These are phyloP conservation scores for Notechis scutatus DNA, from an alignment of 2,113 vertebrate species.

Conservation along the genomic window DNA sequence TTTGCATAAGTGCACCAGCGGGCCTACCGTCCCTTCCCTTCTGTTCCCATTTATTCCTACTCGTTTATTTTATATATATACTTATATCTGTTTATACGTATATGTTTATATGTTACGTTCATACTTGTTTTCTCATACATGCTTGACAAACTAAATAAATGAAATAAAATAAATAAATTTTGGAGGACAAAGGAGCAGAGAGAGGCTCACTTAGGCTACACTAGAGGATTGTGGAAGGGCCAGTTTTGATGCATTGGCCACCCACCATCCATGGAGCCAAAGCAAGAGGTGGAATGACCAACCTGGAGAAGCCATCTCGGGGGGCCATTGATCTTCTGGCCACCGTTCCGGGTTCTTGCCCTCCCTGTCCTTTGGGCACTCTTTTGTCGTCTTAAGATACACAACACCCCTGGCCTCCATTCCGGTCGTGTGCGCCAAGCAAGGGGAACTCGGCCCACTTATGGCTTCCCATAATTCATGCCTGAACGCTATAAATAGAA, in stretches of 20 bases:
- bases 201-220: not conserved
- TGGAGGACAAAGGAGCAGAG: not conserved
- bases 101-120: too few relatives aligned
- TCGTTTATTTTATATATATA: too few relatives aligned
- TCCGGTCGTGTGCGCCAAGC: not conserved
- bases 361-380: too few relatives aligned
- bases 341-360: not conserved
- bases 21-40: too few relatives aligned
- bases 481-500: not conserved
- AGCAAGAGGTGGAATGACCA: not conserved
- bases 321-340: not conserved
- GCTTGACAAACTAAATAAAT: too few relatives aligned
- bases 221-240: not conserved
- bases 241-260: not conserved
- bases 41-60: too few relatives aligned
- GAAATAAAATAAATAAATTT: not conserved
- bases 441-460: not conserved
- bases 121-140: too few relatives aligned
- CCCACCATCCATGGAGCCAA: not conserved
- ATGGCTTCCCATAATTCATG: not conserved
- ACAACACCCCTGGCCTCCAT: not conserved
- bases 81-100: too few relatives aligned
- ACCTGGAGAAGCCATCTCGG: not conserved
- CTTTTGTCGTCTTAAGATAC: not conserved
- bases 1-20: too few relatives aligned